These are phyloP conservation scores for Zoanthus sansibaricus DNA, from an alignment of 92 coral and sea anemone genomes.

Conservation along the genomic window DNA sequence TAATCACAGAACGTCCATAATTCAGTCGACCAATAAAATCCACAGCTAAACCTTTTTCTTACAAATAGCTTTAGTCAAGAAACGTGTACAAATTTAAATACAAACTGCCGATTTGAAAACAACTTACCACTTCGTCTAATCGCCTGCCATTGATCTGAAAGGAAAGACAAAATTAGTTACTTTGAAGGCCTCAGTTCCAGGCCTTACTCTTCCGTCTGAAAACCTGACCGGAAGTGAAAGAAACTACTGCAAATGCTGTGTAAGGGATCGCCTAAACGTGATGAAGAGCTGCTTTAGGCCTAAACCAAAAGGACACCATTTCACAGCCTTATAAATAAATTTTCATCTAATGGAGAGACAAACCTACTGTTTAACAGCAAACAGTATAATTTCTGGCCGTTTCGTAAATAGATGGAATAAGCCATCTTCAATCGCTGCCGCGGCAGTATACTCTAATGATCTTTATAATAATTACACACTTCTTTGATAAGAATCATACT, in stretches of 20 bases:
- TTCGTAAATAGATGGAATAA: neutral
- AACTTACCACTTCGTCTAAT: neutral
- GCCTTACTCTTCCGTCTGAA: neutral
- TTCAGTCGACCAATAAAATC: neutral
- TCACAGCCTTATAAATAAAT: neutral
- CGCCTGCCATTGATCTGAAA: neutral
- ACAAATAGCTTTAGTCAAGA: neutral
- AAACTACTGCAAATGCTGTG: neutral
- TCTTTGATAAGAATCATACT: no score
- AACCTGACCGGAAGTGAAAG: conserved; percentile 1
- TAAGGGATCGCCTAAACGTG: neutral
- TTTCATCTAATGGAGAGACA: neutral
- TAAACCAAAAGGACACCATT: neutral
- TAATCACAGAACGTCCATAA: neutral
- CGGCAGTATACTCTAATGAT: no score
- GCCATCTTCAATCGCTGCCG: no score
- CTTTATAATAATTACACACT: no score
- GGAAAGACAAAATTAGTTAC: neutral
- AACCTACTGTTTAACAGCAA: neutral
- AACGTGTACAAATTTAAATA: neutral
- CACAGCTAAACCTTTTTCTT: neutral
- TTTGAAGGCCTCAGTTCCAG: neutral
- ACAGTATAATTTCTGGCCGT: neutral
- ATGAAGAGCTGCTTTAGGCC: neutral
- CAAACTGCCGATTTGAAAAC: neutral